Percentiles rank a stretch among this genome's conserved stretches.
These are phyloP conservation scores for Nezara viridula DNA, from an alignment of 2,888 invertebrate genomes.

Conservation along the genomic window DNA sequence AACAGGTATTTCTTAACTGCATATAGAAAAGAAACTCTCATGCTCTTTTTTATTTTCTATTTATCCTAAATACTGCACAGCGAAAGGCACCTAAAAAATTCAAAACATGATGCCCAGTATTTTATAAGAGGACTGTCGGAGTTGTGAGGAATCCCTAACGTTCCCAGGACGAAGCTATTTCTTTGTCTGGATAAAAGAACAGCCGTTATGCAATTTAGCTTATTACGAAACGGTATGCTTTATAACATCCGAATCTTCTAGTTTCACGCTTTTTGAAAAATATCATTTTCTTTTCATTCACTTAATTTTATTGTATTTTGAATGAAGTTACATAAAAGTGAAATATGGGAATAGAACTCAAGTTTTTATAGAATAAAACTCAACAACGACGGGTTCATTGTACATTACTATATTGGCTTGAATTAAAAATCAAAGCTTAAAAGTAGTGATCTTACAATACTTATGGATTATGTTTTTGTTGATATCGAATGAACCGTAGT, in stretches of 20 bases:
- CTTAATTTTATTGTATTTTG: background rate
- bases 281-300: background rate
- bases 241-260: conserved; percentile 5
- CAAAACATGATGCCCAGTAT: background rate
- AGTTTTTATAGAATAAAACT: no score
- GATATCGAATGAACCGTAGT: background rate
- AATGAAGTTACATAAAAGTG: no score
- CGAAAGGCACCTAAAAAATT: background rate
- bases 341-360: no score
- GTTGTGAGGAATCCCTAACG: background rate
- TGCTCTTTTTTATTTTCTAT: background rate
- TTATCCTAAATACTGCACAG: background rate
- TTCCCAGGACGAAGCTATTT: background rate
- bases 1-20: no score
- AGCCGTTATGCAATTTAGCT: conserved; percentile 11
- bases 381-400: no score
- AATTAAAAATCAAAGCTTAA: no score
- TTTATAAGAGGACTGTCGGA: background rate
- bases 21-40: no score
- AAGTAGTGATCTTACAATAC: no score
- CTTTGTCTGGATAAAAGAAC: conserved; percentile 39
- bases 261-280: background rate
- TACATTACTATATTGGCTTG: no score
- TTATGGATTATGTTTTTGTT: background rate
- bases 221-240: background rate